phyloP scores from a whole-genome alignment of 2,797 vertebrate species.

The Lepus oiostolus region DNA sequence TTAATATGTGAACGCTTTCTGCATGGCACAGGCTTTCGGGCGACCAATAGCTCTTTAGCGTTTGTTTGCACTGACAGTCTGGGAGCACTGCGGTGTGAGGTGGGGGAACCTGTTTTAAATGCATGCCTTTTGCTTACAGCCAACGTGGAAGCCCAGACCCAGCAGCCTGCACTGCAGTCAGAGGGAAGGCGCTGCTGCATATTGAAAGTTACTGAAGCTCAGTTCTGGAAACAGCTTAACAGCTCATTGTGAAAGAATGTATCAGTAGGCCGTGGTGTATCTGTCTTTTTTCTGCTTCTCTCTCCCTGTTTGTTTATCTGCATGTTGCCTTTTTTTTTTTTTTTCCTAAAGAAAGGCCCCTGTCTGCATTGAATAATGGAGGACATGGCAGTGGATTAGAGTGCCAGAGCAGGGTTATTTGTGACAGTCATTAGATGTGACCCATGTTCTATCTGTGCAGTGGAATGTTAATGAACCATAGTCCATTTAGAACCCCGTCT shows the following conservation, averaged over 20 bases:
- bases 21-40: constrained; percentile 89
- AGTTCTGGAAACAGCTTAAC: constrained; percentile 87
- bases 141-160: constrained; percentile 82
- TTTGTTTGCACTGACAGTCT: constrained; percentile 87
- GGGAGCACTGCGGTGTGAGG: constrained; percentile 90
- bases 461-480: constrained; percentile 86
- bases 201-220: constrained; percentile 88
- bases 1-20: constrained; percentile 91
- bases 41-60: constrained; percentile 86
- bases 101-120: constrained; percentile 89
- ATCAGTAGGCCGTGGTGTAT: constrained; percentile 89
- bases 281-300: constrained; percentile 84
- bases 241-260: constrained; percentile 86
- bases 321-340: constrained; percentile 87
- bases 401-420: constrained; percentile 83
- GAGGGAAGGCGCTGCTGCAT: constrained; percentile 86
- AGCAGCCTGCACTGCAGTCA: constrained; percentile 88
- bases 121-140: constrained; percentile 89
- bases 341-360: constrained; percentile 88
- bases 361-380: constrained; percentile 88
- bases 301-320: constrained; percentile 88
- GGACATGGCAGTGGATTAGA: constrained; percentile 82
- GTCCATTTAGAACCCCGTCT: constrained; percentile 85
- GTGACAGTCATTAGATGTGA: constrained; percentile 85
- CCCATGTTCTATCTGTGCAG: constrained; percentile 87